Base-by-base conservation (phyloP, 2,797 vertebrate genomes). In the Myotis pilosus region DNA sequence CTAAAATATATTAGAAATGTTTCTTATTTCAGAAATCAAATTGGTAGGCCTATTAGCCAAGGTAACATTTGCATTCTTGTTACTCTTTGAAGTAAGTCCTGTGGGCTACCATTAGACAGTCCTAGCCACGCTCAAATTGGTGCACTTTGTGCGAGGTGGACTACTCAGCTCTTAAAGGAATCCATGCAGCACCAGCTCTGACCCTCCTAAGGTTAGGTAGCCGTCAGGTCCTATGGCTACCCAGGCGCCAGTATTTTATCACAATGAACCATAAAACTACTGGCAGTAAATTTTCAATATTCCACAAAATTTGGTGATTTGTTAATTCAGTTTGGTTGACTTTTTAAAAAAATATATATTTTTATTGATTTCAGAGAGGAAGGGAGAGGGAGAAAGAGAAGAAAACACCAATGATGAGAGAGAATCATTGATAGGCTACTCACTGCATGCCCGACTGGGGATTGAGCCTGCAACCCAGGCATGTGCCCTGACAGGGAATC, bases 211-310 rank as follows among this genome's bases (percentile, higher is more conserved):
- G 97, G 94, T 93, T 94, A 83, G 38, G 15, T 97, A 96, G 95
- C 95, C 95, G 36, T 94, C 96, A 95, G 91, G 76, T 95, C 96
- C 95, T 95, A 91, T 79, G 96, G 94, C 89, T 96, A 97, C 93
- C 97, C 75, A 33, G 84, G 86, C 89, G 92, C 95, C 97, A 97
- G 89, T 97, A 96, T 98, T 98, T 98, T 97, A 97, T 97, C 95
- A 96, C 97, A 97, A 97, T 98, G 97, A 97, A 97, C 87, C 96
- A 96, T 97, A 98, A 98, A 97, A 97, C 97, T 98, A 96, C 86
- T 96, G 95, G 94, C 74, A 94, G 95, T 91, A 89, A 97, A 96
- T 96, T 97, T 98, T 97, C 96, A 98, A 89, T 95, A 96, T 97
- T 93, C 94, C 94, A 60, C 81, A 96, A 84, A 95, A 87, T 69